These are phyloP conservation scores for Harmothoe impar DNA, from an alignment of 2,888 invertebrate genomes.

Conservation along the genomic window DNA sequence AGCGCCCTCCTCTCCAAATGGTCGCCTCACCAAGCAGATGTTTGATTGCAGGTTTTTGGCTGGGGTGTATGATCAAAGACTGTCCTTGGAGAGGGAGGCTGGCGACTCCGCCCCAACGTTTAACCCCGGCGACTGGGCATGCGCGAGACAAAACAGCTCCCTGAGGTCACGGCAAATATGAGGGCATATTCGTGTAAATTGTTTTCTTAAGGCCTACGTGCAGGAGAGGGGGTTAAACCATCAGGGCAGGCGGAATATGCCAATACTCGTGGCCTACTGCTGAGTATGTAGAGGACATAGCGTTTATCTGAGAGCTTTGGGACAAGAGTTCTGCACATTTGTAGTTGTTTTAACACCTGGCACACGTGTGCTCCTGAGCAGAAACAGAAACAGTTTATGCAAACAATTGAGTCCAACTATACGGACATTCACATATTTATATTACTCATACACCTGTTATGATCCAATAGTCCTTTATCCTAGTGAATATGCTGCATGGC, in stretches of 20 bases:
- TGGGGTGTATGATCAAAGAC: neutral
- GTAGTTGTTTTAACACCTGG: neutral
- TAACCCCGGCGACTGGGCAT: slow-evolving; percentile 31
- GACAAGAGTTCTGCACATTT: neutral
- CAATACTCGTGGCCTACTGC: neutral
- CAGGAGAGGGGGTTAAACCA: neutral
- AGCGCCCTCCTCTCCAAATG: neutral
- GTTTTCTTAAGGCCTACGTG: slow-evolving; percentile 43
- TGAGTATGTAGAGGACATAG: neutral
- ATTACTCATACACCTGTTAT: too few relatives aligned
- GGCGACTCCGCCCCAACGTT: slow-evolving; percentile 55
- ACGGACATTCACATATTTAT: too few relatives aligned
- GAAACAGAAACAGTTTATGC: too few relatives aligned
- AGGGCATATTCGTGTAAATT: slow-evolving; percentile 43
- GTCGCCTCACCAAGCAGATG: neutral
- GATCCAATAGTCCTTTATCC: too few relatives aligned
- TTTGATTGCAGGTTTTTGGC: neutral
- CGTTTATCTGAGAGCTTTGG: neutral
- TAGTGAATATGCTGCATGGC: too few relatives aligned
- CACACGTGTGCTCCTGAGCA: neutral
- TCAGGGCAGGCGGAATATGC: neutral
- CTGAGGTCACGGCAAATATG: slow-evolving; percentile 46
- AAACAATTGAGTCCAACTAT: too few relatives aligned
- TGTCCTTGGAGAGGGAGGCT: slow-evolving; percentile 30
- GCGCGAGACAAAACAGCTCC: slow-evolving; percentile 18